Conservation (phyloP, 1,140 invertebrate species). For the Micrasema minimum region DNA sequence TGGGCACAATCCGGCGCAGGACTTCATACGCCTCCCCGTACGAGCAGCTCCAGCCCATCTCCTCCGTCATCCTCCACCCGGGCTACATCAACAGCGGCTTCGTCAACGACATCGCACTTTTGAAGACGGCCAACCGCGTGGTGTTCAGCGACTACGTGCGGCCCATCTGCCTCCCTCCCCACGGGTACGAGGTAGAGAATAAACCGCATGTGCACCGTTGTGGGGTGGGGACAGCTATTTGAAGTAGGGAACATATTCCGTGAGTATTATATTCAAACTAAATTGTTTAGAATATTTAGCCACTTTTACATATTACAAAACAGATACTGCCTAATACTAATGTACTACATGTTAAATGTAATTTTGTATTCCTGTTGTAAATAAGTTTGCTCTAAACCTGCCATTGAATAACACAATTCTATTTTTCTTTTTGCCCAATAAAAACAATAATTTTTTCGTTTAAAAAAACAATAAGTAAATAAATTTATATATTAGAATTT, state of each 20-base stretch:
- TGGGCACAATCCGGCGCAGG: constrained; percentile 78
- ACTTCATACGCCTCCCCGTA: constrained; percentile 79
- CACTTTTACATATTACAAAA: too few relatives aligned
- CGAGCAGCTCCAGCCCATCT: constrained; percentile 73
- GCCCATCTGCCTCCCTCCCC: constrained; percentile 76
- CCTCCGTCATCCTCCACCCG: constrained; percentile 78
- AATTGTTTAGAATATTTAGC: too few relatives aligned
- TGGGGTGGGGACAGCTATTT: constrained; percentile 86
- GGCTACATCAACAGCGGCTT: constrained; percentile 81
- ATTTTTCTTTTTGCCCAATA: too few relatives aligned
- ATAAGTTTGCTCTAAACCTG: too few relatives aligned
- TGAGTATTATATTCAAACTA: constrained; percentile 65
- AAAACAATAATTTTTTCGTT: too few relatives aligned
- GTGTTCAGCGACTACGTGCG: constrained; percentile 79
- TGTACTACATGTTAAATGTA: too few relatives aligned
- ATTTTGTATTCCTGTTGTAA: too few relatives aligned
- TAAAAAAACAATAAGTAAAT: too few relatives aligned
- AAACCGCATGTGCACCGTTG: constrained; percentile 79
- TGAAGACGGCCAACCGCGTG: constrained; percentile 73
- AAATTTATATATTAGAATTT: too few relatives aligned
- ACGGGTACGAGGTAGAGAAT: constrained; percentile 67
- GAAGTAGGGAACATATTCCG: constrained; percentile 84
- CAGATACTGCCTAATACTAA: too few relatives aligned
- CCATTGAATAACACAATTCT: too few relatives aligned
- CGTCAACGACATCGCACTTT: constrained; percentile 82